A percentile compares a stretch with the other conserved stretches of the same genome.
Conservation (phyloP, 2,113 vertebrate species). For the Chaetops frenatus region DNA sequence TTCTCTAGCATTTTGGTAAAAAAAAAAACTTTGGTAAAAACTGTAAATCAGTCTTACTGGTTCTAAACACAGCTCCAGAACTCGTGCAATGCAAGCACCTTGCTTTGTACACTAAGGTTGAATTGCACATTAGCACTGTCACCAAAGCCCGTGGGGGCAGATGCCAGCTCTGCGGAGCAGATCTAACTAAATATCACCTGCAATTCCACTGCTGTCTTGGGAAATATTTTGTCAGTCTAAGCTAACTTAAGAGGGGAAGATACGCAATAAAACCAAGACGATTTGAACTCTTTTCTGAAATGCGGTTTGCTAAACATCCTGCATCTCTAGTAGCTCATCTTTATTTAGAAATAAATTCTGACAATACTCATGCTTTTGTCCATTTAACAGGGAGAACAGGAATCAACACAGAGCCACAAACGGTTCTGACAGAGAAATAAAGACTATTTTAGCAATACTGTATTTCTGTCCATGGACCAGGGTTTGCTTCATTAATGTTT, state of each 20-base stretch:
- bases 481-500: not conserved
- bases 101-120: not conserved
- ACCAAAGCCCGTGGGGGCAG: not conserved
- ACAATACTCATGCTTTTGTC: not conserved
- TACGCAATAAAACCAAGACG: not conserved
- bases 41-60: not conserved
- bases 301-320: constrained; percentile 11
- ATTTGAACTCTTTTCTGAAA: constrained; percentile 38
- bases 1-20: not conserved
- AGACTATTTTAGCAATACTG: not conserved
- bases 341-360: constrained; percentile 37
- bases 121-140: not conserved
- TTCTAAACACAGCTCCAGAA: not conserved
- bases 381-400: not conserved
- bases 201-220: not conserved
- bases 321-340: constrained; percentile 10
- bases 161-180: not conserved
- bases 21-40: not conserved
- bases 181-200: not conserved
- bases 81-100: not conserved
- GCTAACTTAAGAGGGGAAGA: not conserved
- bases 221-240: not conserved
- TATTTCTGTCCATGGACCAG: not conserved
- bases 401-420: not conserved
- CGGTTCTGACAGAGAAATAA: constrained; percentile 32